phyloP scores from a whole-genome alignment of 2,113 vertebrate species.

The Symphodus melops region DNA sequence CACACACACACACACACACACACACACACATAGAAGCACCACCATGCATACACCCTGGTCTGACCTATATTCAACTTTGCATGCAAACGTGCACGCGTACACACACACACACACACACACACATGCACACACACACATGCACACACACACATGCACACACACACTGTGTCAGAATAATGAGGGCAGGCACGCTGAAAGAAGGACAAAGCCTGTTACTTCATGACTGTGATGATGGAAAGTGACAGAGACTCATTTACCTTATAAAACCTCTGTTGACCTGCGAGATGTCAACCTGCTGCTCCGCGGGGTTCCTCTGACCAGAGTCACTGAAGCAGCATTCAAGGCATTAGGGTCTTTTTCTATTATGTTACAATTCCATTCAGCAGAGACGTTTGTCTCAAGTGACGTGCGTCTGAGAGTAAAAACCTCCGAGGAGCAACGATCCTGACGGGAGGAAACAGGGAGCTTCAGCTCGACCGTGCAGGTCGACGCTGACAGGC shows the following conservation, averaged over 20 bases:
- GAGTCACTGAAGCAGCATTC: not conserved
- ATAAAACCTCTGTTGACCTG: conserved; percentile 24
- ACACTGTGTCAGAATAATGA: conserved; percentile 64
- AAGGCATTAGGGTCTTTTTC: too few species aligned
- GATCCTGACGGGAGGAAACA: too few species aligned
- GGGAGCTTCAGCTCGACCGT: too few species aligned
- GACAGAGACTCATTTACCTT: conserved; percentile 42
- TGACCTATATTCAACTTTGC: conserved; percentile 52
- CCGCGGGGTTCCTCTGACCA: not conserved
- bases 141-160: conserved; percentile 4
- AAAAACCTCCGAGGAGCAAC: too few species aligned
- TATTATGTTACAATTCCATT: too few species aligned
- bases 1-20: conserved; percentile 16
- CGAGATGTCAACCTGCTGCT: conserved; percentile 12
- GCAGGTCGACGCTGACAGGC: too few species aligned
- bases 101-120: not conserved
- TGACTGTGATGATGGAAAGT: conserved; percentile 38
- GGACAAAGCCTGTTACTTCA: conserved; percentile 46
- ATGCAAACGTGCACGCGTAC: not conserved
- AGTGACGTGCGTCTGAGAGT: too few species aligned
- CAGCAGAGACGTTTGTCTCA: too few species aligned
- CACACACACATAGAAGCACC: conserved; percentile 19
- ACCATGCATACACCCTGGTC: conserved; percentile 21
- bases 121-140: conserved; percentile 14
- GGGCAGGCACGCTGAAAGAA: conserved; percentile 74